A percentile compares a stretch with the other conserved stretches of the same genome.
Conservation (phyloP, 64 coral and sea anemone species). For the Montipora efflorescens region DNA sequence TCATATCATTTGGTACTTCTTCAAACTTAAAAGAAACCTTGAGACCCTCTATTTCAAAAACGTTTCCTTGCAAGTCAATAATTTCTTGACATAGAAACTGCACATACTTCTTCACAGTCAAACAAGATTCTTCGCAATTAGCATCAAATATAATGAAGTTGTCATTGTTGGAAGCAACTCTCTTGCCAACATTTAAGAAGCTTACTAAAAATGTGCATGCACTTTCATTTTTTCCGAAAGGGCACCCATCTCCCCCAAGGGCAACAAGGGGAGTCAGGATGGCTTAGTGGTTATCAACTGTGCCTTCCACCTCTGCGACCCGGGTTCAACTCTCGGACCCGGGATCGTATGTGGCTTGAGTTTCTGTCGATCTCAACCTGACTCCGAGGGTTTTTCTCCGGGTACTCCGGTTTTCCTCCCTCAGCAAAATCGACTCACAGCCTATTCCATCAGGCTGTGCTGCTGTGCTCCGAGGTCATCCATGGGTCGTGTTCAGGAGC, state of each 20-base stretch:
- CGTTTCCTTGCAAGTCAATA: conserved; percentile 45
- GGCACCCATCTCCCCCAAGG: conserved; percentile 71
- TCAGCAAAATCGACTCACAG: too few relatives aligned
- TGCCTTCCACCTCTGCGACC: too few relatives aligned
- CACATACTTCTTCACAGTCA: conserved; percentile 72
- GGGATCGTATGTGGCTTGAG: too few relatives aligned
- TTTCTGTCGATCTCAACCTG: too few relatives aligned
- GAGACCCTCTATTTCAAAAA: conserved; percentile 63
- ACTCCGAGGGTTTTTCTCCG: too few relatives aligned
- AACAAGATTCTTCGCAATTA: conserved; percentile 72
- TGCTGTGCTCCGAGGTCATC: too few relatives aligned
- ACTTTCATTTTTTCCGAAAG: conserved; percentile 74
- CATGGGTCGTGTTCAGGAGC: too few relatives aligned
- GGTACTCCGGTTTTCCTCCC: too few relatives aligned
- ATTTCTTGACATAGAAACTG: conserved; percentile 41
- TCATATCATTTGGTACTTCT: conserved; percentile 77
- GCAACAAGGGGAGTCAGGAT: conserved; percentile 3
- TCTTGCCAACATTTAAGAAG: conserved; percentile 79
- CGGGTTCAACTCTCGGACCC: too few relatives aligned
- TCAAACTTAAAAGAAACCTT: conserved; percentile 57
- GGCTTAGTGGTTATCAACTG: too few relatives aligned
- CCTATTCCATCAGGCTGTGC: too few relatives aligned
- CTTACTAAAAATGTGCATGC: conserved; percentile 76
- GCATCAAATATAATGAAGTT: conserved; percentile 79
- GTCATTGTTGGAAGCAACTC: conserved; percentile 60